A percentile compares a stretch with the other conserved stretches of the same genome.
These are phyloP conservation scores for Thera britannica DNA, from an alignment of 2,888 invertebrate species.

Conservation along the genomic window DNA sequence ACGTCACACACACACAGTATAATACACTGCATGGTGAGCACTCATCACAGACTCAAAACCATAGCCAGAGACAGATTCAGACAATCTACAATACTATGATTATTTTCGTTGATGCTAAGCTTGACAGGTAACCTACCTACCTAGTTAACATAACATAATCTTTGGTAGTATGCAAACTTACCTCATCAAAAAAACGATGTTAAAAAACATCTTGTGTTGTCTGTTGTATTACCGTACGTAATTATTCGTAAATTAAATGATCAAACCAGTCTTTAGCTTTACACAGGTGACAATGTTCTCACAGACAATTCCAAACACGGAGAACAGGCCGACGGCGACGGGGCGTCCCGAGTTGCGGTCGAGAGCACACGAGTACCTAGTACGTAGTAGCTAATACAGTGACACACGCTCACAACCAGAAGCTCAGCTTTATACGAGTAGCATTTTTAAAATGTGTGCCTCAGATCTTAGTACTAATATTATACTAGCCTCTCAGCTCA, in stretches of 20 bases:
- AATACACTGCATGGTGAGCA: too few species aligned
- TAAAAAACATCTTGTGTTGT: too few species aligned
- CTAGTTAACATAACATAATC: too few species aligned
- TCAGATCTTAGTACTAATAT: too few species aligned
- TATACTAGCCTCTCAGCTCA: too few species aligned
- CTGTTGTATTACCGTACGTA: constrained; percentile 7
- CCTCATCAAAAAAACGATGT: neutral
- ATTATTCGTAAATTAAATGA: constrained; percentile 26
- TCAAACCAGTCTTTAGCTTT: constrained; percentile 35
- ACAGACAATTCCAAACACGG: constrained; percentile 35
- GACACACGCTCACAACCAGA: constrained; percentile 13
- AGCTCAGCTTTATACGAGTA: constrained; percentile 11
- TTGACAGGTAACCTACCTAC: too few species aligned
- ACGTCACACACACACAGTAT: too few species aligned
- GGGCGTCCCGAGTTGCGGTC: constrained; percentile 34
- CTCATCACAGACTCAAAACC: too few species aligned
- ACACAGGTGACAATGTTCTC: constrained; percentile 42
- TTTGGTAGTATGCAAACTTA: too few species aligned
- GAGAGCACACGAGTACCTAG: constrained; percentile 31
- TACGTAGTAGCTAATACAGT: constrained; percentile 2
- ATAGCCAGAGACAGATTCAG: too few species aligned
- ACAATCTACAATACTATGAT: too few species aligned
- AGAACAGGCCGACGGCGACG: constrained; percentile 31
- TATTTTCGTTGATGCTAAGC: too few species aligned
- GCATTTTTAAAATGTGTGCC: neutral